Evolutionary conservation across 2,797 vertebrate genomes (phyloP).

Genomic region (Acanthurus lineatus): DNA sequence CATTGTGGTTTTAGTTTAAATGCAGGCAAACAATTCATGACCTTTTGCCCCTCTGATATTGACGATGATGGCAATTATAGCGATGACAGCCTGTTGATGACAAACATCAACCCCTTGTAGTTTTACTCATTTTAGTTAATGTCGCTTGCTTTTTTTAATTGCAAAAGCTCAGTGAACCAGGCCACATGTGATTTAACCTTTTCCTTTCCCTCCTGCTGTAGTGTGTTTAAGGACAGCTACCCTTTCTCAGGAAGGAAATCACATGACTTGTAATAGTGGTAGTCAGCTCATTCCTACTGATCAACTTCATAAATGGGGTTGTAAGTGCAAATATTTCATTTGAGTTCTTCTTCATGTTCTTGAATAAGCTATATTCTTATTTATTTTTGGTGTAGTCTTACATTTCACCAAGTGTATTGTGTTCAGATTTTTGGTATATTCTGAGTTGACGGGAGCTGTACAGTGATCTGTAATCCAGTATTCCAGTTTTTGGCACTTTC

Average conservation of each 20-base stretch:
- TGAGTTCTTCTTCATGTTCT: slow-evolving; percentile 40
- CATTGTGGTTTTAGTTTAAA: too few species aligned
- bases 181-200: slow-evolving; percentile 13
- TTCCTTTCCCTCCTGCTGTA: slow-evolving; percentile 38
- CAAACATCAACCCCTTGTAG: slow-evolving; percentile 13
- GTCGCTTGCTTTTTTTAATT: slow-evolving; percentile 25
- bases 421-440: slow-evolving; percentile 56
- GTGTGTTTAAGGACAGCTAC: slow-evolving; percentile 43
- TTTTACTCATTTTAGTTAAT: slow-evolving; percentile 19
- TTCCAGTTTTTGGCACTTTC: slow-evolving; percentile 67
- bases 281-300: slow-evolving; percentile 40
- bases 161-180: slow-evolving; percentile 23
- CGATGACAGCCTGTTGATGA: neutral
- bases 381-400: slow-evolving; percentile 47
- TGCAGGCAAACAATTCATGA: neutral
- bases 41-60: neutral
- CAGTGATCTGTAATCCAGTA: slow-evolving; percentile 61
- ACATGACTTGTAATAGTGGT: slow-evolving; percentile 47
- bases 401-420: slow-evolving; percentile 60
- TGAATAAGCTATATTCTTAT: slow-evolving; percentile 65
- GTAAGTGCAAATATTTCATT: slow-evolving; percentile 54
- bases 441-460: slow-evolving; percentile 57
- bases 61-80: neutral
- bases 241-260: slow-evolving; percentile 77
- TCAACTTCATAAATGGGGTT: slow-evolving; percentile 41